A percentile compares a stretch with the other conserved stretches of the same genome.
phyloP scores from a whole-genome alignment of 2,888 invertebrate genomes.

The Epirrhoe tristata region DNA sequence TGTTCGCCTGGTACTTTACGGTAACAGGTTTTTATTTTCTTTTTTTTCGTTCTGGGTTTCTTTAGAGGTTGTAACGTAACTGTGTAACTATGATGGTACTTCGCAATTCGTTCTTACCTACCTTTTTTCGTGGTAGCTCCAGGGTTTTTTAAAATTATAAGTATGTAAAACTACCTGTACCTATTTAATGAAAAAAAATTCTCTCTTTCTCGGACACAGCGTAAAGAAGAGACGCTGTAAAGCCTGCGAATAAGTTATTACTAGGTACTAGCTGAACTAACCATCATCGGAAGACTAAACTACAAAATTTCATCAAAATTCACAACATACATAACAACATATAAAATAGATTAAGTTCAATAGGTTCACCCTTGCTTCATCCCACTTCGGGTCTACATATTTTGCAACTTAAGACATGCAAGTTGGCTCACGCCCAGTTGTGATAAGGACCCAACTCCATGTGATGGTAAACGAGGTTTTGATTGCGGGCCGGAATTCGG shows the following conservation, averaged over 20 bases:
- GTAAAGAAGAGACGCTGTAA: no score
- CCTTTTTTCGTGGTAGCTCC: background rate
- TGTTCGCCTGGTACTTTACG: constrained; percentile 34
- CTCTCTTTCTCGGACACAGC: no score
- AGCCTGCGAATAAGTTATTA: no score
- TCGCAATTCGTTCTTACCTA: background rate
- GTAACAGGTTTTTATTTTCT: constrained; percentile 20
- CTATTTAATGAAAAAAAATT: no score
- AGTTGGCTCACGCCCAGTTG: constrained; percentile 57
- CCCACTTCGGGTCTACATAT: constrained; percentile 11
- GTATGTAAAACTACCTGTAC: no score
- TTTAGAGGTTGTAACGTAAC: background rate
- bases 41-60: background rate
- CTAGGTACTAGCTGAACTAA: no score
- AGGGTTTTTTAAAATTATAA: background rate
- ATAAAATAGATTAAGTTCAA: background rate
- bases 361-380: background rate
- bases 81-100: constrained; percentile 1
- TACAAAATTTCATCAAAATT: no score
- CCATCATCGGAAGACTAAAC: no score
- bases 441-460: constrained; percentile 49
- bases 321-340: background rate
- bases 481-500: constrained; percentile 46
- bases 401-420: constrained; percentile 27
- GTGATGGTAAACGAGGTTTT: constrained; percentile 55